Base-by-base conservation (phyloP, 23 tunicate genomes). In the Corella eumyota region DNA sequence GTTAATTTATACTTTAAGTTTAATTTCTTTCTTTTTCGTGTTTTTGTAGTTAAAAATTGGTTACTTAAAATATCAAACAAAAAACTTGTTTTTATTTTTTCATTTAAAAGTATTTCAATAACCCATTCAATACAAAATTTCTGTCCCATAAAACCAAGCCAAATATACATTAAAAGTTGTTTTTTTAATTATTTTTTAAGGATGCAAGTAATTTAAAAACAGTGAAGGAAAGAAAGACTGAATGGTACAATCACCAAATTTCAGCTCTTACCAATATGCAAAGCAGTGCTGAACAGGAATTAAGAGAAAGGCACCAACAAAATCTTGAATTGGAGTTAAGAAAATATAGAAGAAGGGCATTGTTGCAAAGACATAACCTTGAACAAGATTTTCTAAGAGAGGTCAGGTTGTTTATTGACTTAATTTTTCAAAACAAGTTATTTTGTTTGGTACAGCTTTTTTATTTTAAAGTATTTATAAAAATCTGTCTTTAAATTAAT, bases 361-460 rank as follows among this genome's bases (percentile, higher is more conserved):
- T 88, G 53, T 71, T 88, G 1, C 58, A 68, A 6, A 68, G 96
- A 2, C 96, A 88, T 62, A 88, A 78, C 45, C 67, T 73, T 0
- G 88, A 88, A 45, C 96, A 88, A 47, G 83, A 88, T 48, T 52
- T 78, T 25, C 71, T 88, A 4, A 45, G 96, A 53, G 96, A 88
- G 74, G 96, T 79, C 25, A 40, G 68, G 4, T n/a, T n/a, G n/a
- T n/a, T n/a, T n/a, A n/a, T n/a, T 13, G 28, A 22, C 22, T 19
- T 25, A 9, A 19, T 54, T 54, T 54, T n/a, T n/a, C 49, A 44
- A 44, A 44, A 44, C 13, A 13, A 44, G 17, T 13, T 44, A 44
- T 44, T 13, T 44, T 13, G 49, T n/a, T n/a, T n/a, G n/a, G n/a
- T n/a, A n/a, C n/a, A n/a, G n/a, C n/a, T n/a, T n/a, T n/a, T n/a